Conservation (phyloP, 1,140 invertebrate species). For the Eriosoma lanigerum region DNA sequence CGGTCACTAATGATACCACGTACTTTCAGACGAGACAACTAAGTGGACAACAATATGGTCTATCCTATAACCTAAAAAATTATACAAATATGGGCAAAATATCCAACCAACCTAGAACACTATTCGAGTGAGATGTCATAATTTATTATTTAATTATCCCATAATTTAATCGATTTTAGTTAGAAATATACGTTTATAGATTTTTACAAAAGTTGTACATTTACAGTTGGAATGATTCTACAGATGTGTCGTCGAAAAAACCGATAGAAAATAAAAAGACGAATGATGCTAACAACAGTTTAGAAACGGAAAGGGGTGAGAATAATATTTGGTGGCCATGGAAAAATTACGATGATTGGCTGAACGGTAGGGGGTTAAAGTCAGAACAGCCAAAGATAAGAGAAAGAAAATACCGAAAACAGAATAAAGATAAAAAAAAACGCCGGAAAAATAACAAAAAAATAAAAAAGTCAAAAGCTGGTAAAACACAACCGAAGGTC, state of each 20-base stretch:
- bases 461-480: neutral
- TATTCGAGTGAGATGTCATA: constrained; percentile 40
- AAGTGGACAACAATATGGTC: constrained; percentile 30
- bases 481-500: neutral
- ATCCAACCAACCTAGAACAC: neutral
- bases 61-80: constrained; percentile 34
- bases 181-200: too few relatives aligned
- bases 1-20: constrained; percentile 23
- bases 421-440: constrained; percentile 9
- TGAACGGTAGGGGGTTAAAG: constrained; percentile 36
- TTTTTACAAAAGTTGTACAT: neutral
- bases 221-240: constrained; percentile 21
- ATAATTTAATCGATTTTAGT: too few relatives aligned
- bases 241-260: neutral
- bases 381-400: neutral
- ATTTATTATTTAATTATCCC: too few relatives aligned
- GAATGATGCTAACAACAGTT: neutral
- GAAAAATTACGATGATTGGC: constrained; percentile 46
- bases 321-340: constrained; percentile 47
- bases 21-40: constrained; percentile 39
- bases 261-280: neutral
- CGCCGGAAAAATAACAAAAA: constrained; percentile 21
- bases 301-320: neutral
- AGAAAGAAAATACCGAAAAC: constrained; percentile 2
- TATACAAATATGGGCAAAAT: neutral